These are phyloP conservation scores for Hydroisotoma schaefferi DNA, from an alignment of 2,888 invertebrate genomes.

Conservation along the genomic window DNA sequence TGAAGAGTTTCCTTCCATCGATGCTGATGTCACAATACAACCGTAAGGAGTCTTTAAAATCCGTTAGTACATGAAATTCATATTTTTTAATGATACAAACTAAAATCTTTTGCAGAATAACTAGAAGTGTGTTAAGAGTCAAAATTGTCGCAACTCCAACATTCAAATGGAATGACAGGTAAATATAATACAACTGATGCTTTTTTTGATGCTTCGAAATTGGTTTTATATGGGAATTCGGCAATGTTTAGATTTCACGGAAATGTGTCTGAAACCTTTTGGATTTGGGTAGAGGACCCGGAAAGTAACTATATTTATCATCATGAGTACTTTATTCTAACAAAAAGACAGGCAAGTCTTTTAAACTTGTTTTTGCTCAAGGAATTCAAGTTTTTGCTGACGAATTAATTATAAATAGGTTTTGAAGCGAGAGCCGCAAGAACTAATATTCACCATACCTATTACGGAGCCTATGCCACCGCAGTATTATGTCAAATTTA, in stretches of 20 bases:
- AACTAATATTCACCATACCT: constrained; percentile 91
- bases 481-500: constrained; percentile 83
- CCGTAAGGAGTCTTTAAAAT: constrained; percentile 56
- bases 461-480: constrained; percentile 83
- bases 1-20: constrained; percentile 77
- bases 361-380: background rate
- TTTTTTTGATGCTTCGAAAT: background rate
- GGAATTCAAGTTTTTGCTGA: constrained; percentile 49
- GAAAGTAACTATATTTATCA: constrained; percentile 93
- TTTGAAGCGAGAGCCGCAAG: constrained; percentile 68
- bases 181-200: constrained; percentile 7
- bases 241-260: constrained; percentile 85
- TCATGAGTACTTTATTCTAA: constrained; percentile 83
- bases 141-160: constrained; percentile 72
- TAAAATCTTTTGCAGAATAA: constrained; percentile 59
- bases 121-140: constrained; percentile 82
- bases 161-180: constrained; percentile 51
- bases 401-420: no score
- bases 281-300: constrained; percentile 98
- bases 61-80: background rate
- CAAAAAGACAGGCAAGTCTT: constrained; percentile 68
- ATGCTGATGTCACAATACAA: constrained; percentile 78
- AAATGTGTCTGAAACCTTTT: constrained; percentile 82
- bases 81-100: background rate
- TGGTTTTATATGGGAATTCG: constrained; percentile 58